phyloP scores from a whole-genome alignment of 2,888 invertebrate species.

The Sepioteuthis lessoniana region DNA sequence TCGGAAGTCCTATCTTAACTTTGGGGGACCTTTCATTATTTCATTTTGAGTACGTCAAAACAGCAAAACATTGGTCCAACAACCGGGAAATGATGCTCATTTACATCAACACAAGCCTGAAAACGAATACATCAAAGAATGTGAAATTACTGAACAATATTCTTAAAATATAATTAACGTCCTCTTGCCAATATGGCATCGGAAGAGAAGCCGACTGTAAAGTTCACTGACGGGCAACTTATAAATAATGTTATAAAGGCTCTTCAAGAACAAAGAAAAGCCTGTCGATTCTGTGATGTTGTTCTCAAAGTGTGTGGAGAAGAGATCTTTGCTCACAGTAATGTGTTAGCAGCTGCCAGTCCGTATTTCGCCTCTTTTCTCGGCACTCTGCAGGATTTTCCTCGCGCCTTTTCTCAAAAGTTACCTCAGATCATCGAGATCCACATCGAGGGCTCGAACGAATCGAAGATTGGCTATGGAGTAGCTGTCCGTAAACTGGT shows the following conservation, averaged over 20 bases:
- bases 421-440: constrained; percentile 73
- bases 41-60: neutral
- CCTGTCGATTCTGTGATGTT: constrained; percentile 71
- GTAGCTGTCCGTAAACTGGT: constrained; percentile 69
- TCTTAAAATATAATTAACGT: neutral
- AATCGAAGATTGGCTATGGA: constrained; percentile 63
- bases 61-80: neutral
- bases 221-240: constrained; percentile 58
- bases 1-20: neutral
- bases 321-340: constrained; percentile 72
- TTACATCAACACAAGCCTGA: neutral
- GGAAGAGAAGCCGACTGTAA: constrained; percentile 49
- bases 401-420: constrained; percentile 71
- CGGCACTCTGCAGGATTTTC: constrained; percentile 66
- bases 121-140: neutral
- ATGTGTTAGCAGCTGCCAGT: constrained; percentile 72
- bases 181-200: constrained; percentile 63
- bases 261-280: constrained; percentile 66
- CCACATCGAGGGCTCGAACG: constrained; percentile 67
- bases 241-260: constrained; percentile 49
- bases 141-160: neutral
- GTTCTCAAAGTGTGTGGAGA: constrained; percentile 69
- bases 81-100: neutral
- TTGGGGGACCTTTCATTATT: constrained; percentile 44
- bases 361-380: constrained; percentile 71